Conservation (phyloP, 2,888 invertebrate species). For the Hipparchia sbordonii region DNA sequence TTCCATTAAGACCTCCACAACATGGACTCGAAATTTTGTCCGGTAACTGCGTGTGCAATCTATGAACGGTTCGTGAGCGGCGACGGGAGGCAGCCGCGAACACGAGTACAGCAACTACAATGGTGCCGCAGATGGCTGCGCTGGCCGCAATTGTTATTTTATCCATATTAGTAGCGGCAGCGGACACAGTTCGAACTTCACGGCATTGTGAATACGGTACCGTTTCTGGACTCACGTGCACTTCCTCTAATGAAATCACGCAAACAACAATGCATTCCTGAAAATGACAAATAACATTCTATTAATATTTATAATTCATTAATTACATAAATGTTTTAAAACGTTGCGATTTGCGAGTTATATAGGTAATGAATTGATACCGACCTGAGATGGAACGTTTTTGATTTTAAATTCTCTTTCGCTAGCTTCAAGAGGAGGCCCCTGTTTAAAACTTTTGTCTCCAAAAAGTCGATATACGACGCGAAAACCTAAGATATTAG, state of each 20-base stretch:
- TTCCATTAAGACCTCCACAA: constrained; percentile 87
- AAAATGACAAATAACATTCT: constrained; percentile 40
- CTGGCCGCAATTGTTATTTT: constrained; percentile 97
- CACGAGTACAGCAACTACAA: constrained; percentile 94
- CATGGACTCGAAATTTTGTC: constrained; percentile 91
- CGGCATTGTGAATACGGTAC: constrained; percentile 94
- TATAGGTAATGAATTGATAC: constrained; percentile 61
- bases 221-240: constrained; percentile 92
- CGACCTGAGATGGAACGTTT: constrained; percentile 95
- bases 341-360: background rate
- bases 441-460: constrained; percentile 94
- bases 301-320: constrained; percentile 16
- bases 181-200: constrained; percentile 93
- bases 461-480: constrained; percentile 95
- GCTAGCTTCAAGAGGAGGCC: constrained; percentile 93
- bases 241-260: constrained; percentile 94
- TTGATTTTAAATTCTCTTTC: constrained; percentile 96
- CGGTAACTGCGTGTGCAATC: constrained; percentile 85
- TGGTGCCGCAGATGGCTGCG: constrained; percentile 96
- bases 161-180: constrained; percentile 95
- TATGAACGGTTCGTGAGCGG: constrained; percentile 89
- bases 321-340: background rate
- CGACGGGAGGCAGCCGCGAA: constrained; percentile 94
- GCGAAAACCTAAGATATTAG: constrained; percentile 93
- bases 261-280: constrained; percentile 97